phyloP scores from a whole-genome alignment of 1,140 invertebrate genomes.

The Alviniconcha marisindica region DNA sequence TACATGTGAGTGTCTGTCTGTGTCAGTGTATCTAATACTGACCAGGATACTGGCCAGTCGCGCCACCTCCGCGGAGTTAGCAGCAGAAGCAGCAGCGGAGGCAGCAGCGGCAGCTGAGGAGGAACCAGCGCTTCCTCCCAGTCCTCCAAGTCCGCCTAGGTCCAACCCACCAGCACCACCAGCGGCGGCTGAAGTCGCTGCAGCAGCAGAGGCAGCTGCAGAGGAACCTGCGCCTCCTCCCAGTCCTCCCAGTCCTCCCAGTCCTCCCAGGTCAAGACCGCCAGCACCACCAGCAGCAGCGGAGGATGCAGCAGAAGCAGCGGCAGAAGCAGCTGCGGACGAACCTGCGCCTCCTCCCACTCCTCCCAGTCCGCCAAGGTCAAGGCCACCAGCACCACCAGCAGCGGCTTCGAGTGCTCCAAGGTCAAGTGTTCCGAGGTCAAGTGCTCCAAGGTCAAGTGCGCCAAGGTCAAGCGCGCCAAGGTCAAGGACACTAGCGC shows the following conservation, averaged over 20 bases:
- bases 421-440: neutral
- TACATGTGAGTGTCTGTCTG: no score
- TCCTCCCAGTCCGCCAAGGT: neutral
- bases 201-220: slow-evolving; percentile 15
- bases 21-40: no score
- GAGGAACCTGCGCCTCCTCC: neutral
- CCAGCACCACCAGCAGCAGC: neutral
- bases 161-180: no score
- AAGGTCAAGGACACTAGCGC: neutral
- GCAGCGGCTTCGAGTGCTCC: neutral
- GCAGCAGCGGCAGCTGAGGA: slow-evolving; percentile 3
- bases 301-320: neutral
- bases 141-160: neutral
- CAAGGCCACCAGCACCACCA: neutral
- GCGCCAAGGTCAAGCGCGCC: neutral
- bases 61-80: no score
- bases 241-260: neutral
- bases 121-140: neutral
- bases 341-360: neutral
- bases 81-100: neutral
- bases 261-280: neutral
- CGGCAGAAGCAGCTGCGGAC: neutral
- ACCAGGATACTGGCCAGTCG: no score
- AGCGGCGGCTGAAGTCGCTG: neutral
- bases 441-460: neutral